Percentiles rank a stretch among this genome's conserved stretches.
These are phyloP conservation scores for Botia kubotai DNA, from an alignment of 2,797 vertebrate genomes.

Conservation along the genomic window DNA sequence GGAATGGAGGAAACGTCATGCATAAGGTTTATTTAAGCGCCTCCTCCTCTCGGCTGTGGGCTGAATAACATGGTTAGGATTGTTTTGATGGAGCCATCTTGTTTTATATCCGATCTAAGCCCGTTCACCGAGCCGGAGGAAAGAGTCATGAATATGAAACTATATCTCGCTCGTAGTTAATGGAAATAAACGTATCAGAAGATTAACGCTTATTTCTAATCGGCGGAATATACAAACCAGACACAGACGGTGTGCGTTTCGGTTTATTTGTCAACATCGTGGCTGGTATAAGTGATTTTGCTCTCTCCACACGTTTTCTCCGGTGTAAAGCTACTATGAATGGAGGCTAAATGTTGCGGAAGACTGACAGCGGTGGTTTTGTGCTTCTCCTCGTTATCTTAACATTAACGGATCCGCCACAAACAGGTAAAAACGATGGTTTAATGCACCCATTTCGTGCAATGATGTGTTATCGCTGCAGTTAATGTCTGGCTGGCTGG, in stretches of 20 bases:
- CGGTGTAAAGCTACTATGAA: slow-evolving; percentile 88
- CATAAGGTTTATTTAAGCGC: not conserved
- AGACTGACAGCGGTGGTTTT: slow-evolving; percentile 91
- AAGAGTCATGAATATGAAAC: not conserved
- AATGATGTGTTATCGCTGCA: too few species aligned
- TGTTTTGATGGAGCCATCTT: slow-evolving; percentile 85
- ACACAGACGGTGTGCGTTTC: too few species aligned
- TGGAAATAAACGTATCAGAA: too few species aligned
- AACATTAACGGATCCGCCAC: slow-evolving; percentile 89
- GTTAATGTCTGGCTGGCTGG: too few species aligned
- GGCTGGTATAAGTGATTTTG: too few species aligned
- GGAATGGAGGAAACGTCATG: too few species aligned
- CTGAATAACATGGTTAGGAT: slow-evolving; percentile 70
- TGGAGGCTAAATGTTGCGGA: slow-evolving; percentile 99
- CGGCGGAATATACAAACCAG: too few species aligned
- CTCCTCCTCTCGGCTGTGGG: slow-evolving; percentile 62
- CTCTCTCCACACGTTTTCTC: slow-evolving; percentile 22
- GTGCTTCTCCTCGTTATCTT: slow-evolving; percentile 90
- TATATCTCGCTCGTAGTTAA: not conserved
- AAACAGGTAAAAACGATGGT: slow-evolving; percentile 83
- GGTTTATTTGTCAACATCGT: too few species aligned
- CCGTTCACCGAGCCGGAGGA: too few species aligned
- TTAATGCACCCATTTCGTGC: not conserved
- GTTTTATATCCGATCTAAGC: slow-evolving; percentile 64
- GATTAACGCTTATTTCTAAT: too few species aligned